Conservation (phyloP, 2,797 vertebrate species). For the Labeo calbasu region DNA sequence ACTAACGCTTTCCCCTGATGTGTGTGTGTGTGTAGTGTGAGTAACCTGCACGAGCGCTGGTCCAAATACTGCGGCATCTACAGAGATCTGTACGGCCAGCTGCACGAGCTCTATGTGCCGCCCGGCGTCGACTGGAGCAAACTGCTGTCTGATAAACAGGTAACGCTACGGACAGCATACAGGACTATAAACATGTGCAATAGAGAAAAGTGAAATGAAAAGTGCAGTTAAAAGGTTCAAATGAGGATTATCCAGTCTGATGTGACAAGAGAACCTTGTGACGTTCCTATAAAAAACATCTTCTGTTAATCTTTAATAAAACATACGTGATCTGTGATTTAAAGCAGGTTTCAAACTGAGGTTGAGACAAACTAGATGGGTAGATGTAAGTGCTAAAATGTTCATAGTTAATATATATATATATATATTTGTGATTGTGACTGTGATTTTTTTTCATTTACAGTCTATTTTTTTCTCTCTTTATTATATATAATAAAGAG, state of each 20-base stretch:
- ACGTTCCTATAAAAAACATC: too few relatives aligned
- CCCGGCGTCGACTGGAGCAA: slow-evolving; percentile 84
- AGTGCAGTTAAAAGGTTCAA: neutral
- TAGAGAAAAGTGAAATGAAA: neutral
- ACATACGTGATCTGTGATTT: neutral
- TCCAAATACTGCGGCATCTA: slow-evolving; percentile 80
- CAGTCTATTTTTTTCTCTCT: too few relatives aligned
- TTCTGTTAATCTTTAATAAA: too few relatives aligned
- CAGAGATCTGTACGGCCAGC: slow-evolving; percentile 83
- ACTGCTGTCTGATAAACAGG: slow-evolving; percentile 87
- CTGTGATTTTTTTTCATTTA: too few relatives aligned
- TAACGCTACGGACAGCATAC: slow-evolving; percentile 60
- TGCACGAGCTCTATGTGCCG: slow-evolving; percentile 68
- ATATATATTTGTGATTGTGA: too few relatives aligned
- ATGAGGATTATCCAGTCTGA: neutral
- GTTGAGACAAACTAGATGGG: neutral
- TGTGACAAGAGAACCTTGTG: neutral
- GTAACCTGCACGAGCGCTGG: slow-evolving; percentile 86
- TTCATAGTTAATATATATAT: too few relatives aligned
- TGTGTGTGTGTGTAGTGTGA: slow-evolving; percentile 77
- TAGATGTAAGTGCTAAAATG: neutral
- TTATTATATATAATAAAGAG: too few relatives aligned
- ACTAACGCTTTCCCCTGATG: neutral
- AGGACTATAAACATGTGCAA: neutral
- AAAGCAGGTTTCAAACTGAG: neutral